A percentile compares a stretch with the other conserved stretches of the same genome.
phyloP scores from a whole-genome alignment of 2,888 invertebrate genomes.

The Rhamphomyia laevipes region DNA sequence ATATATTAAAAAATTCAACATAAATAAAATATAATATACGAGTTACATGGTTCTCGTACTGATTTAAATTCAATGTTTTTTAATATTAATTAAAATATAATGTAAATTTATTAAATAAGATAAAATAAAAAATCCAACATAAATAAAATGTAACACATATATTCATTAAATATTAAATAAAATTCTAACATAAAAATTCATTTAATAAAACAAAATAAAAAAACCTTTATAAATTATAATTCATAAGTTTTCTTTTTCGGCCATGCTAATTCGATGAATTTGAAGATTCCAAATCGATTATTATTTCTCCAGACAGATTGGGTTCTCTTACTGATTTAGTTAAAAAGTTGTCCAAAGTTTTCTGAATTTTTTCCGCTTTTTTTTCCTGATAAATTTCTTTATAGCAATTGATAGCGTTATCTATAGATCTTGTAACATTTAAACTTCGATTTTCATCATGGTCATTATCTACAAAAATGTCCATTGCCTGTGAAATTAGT shows the following conservation, averaged over 20 bases:
- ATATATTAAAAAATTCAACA: too few species aligned
- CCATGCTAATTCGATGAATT: background rate
- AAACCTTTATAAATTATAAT: too few species aligned
- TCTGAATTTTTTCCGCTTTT: background rate
- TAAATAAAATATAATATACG: too few species aligned
- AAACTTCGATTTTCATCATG: slow-evolving; percentile 1
- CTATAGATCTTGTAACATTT: background rate
- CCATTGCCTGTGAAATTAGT: slow-evolving; percentile 3
- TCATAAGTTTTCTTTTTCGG: too few species aligned
- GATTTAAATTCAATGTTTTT: too few species aligned
- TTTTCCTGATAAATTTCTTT: slow-evolving; percentile 3
- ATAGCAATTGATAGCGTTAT: background rate
- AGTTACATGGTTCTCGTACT: too few species aligned
- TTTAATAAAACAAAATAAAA: background rate
- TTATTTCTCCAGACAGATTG: background rate
- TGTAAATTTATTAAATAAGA: too few species aligned
- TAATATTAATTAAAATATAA: too few species aligned
- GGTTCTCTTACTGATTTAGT: background rate
- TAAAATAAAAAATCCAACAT: too few species aligned
- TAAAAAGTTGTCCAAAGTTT: background rate
- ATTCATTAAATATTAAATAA: background rate
- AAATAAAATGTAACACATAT: too few species aligned
- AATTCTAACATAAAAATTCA: background rate
- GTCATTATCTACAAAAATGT: slow-evolving; percentile 1
- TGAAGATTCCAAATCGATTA: background rate